Conservation (phyloP, 2,797 vertebrate genomes). For the Moxostoma hubbsi region DNA sequence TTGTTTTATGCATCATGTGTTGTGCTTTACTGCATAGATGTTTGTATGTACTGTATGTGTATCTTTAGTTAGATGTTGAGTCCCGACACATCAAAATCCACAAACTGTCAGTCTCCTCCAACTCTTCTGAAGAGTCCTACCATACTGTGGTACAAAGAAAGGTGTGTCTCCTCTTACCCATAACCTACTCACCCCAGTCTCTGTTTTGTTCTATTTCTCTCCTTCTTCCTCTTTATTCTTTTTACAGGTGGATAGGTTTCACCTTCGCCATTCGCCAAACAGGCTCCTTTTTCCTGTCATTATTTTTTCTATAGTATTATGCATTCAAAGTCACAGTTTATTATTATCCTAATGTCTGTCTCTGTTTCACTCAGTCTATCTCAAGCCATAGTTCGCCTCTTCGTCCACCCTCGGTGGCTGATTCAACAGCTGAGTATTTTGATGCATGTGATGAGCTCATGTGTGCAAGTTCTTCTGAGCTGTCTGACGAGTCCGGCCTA, state of each 20-base stretch:
- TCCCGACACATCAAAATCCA: constrained; percentile 86
- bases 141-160: constrained; percentile 84
- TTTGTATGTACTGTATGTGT: constrained; percentile 57
- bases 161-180: constrained; percentile 71
- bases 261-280: not conserved
- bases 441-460: constrained; percentile 88
- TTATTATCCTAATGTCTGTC: constrained; percentile 15
- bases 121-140: constrained; percentile 86
- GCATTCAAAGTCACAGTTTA: not conserved
- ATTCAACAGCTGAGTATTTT: constrained; percentile 89
- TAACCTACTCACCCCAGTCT: constrained; percentile 23
- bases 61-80: constrained; percentile 76
- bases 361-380: constrained; percentile 43
- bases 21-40: constrained; percentile 29
- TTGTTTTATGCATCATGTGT: constrained; percentile 17
- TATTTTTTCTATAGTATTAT: not conserved
- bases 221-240: constrained; percentile 5
- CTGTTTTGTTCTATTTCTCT: not conserved
- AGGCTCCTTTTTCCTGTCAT: constrained; percentile 5
- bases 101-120: constrained; percentile 86
- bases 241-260: constrained; percentile 27
- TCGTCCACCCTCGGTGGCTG: constrained; percentile 81
- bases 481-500: constrained; percentile 83
- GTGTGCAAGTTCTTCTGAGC: constrained; percentile 83
- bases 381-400: constrained; percentile 69